phyloP scores from a whole-genome alignment of 2,888 invertebrate species.

The Abscondita cerata region DNA sequence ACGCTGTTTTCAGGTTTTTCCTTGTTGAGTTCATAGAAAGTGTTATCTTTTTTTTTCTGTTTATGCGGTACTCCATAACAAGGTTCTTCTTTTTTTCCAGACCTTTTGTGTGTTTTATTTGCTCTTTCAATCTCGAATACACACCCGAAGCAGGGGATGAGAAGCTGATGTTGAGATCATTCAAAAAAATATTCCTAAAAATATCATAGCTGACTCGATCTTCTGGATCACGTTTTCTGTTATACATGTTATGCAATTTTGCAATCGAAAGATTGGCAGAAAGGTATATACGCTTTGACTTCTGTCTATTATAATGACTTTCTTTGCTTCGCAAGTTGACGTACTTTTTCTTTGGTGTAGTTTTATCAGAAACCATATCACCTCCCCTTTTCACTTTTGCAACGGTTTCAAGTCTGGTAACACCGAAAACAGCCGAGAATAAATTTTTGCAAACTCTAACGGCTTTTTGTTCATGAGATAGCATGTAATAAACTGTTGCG shows the following conservation, averaged over 20 bases:
- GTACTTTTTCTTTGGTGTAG: slow-evolving; percentile 39
- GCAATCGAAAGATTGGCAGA: slow-evolving; percentile 38
- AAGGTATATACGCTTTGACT: too few relatives aligned
- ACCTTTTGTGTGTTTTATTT: slow-evolving; percentile 15
- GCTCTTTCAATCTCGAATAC: slow-evolving; percentile 36
- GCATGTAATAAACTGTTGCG: too few relatives aligned
- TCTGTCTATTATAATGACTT: slow-evolving; percentile 44
- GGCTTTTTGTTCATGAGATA: too few relatives aligned
- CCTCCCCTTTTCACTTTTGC: slow-evolving; percentile 39
- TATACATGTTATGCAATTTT: slow-evolving; percentile 44
- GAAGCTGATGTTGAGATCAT: slow-evolving; percentile 45
- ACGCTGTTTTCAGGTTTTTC: background rate
- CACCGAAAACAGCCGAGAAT: too few relatives aligned
- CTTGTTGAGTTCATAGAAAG: slow-evolving; percentile 1
- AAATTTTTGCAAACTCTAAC: too few relatives aligned
- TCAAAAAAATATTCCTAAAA: slow-evolving; percentile 34
- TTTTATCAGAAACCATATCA: slow-evolving; percentile 36
- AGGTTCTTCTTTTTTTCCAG: background rate
- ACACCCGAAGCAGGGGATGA: slow-evolving; percentile 41
- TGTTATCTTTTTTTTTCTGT: slow-evolving; percentile 13
- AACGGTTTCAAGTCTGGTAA: too few relatives aligned
- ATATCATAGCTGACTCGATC: slow-evolving; percentile 36
- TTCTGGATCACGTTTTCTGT: slow-evolving; percentile 38
- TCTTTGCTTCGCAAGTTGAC: slow-evolving; percentile 39
- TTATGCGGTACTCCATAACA: slow-evolving; percentile 9